A percentile compares a stretch with the other conserved stretches of the same genome.
phyloP scores from a whole-genome alignment of 2,797 vertebrate genomes.

The Lagodon rhomboides region DNA sequence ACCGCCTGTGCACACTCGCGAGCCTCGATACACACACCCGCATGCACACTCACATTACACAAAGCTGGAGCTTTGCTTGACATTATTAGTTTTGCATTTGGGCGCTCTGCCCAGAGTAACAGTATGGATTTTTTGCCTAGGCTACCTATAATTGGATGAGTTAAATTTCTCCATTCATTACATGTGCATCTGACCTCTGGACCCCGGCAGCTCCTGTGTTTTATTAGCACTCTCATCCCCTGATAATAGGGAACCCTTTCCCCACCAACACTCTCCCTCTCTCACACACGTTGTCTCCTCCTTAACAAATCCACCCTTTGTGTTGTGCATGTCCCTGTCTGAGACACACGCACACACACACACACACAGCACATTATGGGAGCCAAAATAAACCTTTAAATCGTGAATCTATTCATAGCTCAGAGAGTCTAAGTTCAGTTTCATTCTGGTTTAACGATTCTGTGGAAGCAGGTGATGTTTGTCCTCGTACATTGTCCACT shows the following conservation, averaged over 20 bases:
- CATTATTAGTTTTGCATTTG: constrained; percentile 99
- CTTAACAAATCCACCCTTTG: constrained; percentile 71
- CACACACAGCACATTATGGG: neutral
- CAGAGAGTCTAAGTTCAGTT: neutral
- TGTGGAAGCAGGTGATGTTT: neutral
- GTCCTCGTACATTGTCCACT: neutral
- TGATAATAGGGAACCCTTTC: constrained; percentile 90
- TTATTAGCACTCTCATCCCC: constrained; percentile 98
- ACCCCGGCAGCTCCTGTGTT: constrained; percentile 94
- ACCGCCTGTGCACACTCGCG: constrained; percentile 23
- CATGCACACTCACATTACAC: constrained; percentile 58
- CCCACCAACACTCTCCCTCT: constrained; percentile 45
- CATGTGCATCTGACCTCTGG: constrained; percentile 94
- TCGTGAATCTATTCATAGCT: neutral
- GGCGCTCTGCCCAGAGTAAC: constrained; percentile 95
- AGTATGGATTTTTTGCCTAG: constrained; percentile 97
- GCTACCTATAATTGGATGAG: constrained; percentile 98
- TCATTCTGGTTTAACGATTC: neutral
- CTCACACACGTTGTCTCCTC: constrained; percentile 56
- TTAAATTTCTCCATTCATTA: constrained; percentile 99
- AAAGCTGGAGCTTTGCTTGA: constrained; percentile 83
- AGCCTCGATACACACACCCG: constrained; percentile 22
- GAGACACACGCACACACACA: constrained; percentile 16
- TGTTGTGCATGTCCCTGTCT: constrained; percentile 8
- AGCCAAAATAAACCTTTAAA: constrained; percentile 6